A percentile compares a stretch with the other conserved stretches of the same genome.
Evolutionary conservation across 92 coral and sea anemone genomes (phyloP).

Genomic region (Plumapathes pennacea): DNA sequence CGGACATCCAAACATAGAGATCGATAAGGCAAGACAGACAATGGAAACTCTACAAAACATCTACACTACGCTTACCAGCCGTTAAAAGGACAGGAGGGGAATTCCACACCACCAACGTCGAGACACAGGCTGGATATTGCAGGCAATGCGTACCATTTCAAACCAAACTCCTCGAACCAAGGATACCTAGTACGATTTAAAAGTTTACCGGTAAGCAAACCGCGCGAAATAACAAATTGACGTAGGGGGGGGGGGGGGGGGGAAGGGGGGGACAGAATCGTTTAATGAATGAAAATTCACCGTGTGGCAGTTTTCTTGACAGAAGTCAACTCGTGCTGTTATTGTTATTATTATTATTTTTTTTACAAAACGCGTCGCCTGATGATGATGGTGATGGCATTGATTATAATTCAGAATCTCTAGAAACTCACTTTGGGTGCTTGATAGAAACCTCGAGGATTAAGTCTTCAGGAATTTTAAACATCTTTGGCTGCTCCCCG

Average conservation of each 20-base stretch:
- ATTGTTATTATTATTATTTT: too few relatives aligned
- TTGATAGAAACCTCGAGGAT: constrained; percentile 57
- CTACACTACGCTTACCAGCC: constrained; percentile 80
- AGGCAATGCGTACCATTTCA: constrained; percentile 75
- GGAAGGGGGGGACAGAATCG: background rate
- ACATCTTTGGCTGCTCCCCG: constrained; percentile 67
- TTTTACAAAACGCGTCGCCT: too few relatives aligned
- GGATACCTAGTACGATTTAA: constrained; percentile 18
- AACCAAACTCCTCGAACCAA: constrained; percentile 60
- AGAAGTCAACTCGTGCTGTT: too few relatives aligned
- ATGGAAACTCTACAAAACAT: too few relatives aligned
- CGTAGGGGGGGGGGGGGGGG: constrained; percentile 1
- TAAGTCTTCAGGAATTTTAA: constrained; percentile 61
- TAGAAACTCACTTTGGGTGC: constrained; percentile 63
- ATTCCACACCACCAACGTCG: constrained; percentile 79
- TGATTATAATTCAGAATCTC: background rate
- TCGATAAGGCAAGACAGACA: too few relatives aligned
- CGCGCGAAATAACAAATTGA: background rate
- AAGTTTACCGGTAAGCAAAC: background rate
- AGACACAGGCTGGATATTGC: constrained; percentile 58
- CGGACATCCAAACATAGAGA: too few relatives aligned
- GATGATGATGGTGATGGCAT: too few relatives aligned
- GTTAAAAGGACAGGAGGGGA: constrained; percentile 60
- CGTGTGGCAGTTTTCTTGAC: too few relatives aligned
- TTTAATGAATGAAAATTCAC: too few relatives aligned